Evolutionary conservation across 2,888 invertebrate species (phyloP).

Genomic region (Rambutsinella grinnellia): DNA sequence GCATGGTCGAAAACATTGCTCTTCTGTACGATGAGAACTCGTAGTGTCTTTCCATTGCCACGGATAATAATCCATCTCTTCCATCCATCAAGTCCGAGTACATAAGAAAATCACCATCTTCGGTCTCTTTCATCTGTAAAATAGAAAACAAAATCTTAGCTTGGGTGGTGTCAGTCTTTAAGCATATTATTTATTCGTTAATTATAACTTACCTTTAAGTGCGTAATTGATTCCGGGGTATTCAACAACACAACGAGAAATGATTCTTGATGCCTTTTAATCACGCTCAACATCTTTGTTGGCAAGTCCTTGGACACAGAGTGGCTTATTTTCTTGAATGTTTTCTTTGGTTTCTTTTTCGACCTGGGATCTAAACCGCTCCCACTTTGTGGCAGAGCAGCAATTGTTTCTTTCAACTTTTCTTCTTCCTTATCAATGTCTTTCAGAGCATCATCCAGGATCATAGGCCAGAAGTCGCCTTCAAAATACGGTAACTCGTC

Average conservation of each 20-base stretch:
- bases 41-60: constrained; percentile 98
- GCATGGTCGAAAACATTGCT: constrained; percentile 95
- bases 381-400: neutral
- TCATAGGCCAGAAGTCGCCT: constrained; percentile 99
- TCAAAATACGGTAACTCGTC: constrained; percentile 96
- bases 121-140: constrained; percentile 80
- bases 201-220: constrained; percentile 5
- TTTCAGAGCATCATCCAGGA: constrained; percentile 98
- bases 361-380: constrained; percentile 11
- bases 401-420: constrained; percentile 22
- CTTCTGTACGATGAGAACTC: constrained; percentile 96
- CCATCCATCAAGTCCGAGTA: constrained; percentile 99
- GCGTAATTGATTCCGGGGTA: constrained; percentile 10
- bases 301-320: constrained; percentile 35
- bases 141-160: constrained; percentile 43
- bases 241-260: constrained; percentile 38
- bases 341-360: constrained; percentile 40
- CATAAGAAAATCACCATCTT: constrained; percentile 95
- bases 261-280: constrained; percentile 42
- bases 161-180: constrained; percentile 28
- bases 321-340: constrained; percentile 26
- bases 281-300: constrained; percentile 34
- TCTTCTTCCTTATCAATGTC: constrained; percentile 95
- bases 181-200: neutral
- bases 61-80: constrained; percentile 96